phyloP scores from a whole-genome alignment of 2,888 invertebrate species.

The Pollenia griseotomentosa region DNA sequence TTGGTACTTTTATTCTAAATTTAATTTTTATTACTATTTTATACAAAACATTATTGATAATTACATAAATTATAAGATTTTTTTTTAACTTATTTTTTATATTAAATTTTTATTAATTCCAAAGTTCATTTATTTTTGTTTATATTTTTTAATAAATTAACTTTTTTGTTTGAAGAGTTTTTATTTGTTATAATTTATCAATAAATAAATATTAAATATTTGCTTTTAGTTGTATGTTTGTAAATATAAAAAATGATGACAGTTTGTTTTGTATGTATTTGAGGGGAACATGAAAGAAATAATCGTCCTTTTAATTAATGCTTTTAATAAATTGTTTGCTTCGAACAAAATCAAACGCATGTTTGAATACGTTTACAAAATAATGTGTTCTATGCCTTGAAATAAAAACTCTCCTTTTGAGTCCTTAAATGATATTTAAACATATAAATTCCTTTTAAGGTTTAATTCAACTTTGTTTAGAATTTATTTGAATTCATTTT shows the following conservation, averaged over 20 bases:
- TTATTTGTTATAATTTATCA: constrained; percentile 8
- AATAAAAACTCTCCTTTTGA: neutral
- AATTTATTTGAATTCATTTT: constrained; percentile 7
- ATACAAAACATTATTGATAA: constrained; percentile 73
- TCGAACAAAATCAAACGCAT: neutral
- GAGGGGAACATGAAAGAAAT: no score
- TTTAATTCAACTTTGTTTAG: neutral
- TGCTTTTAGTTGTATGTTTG: neutral
- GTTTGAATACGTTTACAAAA: neutral
- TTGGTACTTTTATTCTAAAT: constrained; percentile 60
- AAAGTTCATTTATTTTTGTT: constrained; percentile 35
- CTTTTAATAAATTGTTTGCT: neutral
- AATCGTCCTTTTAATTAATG: neutral
- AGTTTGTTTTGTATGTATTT: neutral
- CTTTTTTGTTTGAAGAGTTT: neutral
- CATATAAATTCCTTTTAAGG: constrained; percentile 15
- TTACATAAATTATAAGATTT: constrained; percentile 68
- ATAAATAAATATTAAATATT: constrained; percentile 21
- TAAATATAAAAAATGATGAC: neutral
- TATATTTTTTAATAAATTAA: constrained; percentile 11
- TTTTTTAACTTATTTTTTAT: constrained; percentile 32
- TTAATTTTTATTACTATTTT: constrained; percentile 73
- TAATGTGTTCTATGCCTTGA: neutral
- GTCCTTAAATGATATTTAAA: neutral
- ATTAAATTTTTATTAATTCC: constrained; percentile 42